Base-by-base conservation (phyloP, 1,140 invertebrate species). In the Aradophagus sp. region DNA sequence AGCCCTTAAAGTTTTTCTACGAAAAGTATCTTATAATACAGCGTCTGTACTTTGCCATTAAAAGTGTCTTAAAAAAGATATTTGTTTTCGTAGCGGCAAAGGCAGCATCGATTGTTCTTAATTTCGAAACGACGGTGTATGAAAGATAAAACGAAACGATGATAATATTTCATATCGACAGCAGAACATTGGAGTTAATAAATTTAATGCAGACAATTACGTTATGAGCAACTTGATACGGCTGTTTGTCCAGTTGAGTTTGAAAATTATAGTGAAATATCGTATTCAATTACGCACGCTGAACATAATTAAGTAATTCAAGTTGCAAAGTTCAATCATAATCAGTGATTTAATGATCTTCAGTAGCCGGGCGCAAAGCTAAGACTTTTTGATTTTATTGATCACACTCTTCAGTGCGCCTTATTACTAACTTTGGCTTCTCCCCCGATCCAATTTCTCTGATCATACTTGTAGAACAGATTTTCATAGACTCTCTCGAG, bases 391-490 rank as follows among this genome's bases (percentile, higher is more conserved):
- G 52, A 63, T 63, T 71, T 63, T 59, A 65, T 71, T 70, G 50
- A 71, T 71, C 52, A 56, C 66, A 38, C 47, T 63, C 50, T 52
- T 11, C 11, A 16, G 10, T 23, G 20, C 34, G 19, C 32, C 47
- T 71, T 63, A 62, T 62, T 63, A 62, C 50, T 50, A 70, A 69
- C 20, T 69, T 69, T 56, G 29, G 39, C 36, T 53, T 63, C 56
- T 59, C 47, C 45, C 26, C 31, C 35, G 36, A 70, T 52, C 58
- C 58, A 70, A 70, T 70, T 65, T 59, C 17, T 38, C 14, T 63
- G 52, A 70, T 70, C 56, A 58, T 62, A 50, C 58, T 70, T 62
- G 50, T 70, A 56, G 58, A 63, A 52, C 38, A 62, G 58, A 58
- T 70, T 70, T 62, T 70, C 52, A 63, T 58, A 70, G 50, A n/a